A percentile compares a stretch with the other conserved stretches of the same genome.
Conservation (phyloP, 2,797 vertebrate species). For the Acipenser ruthenus region DNA sequence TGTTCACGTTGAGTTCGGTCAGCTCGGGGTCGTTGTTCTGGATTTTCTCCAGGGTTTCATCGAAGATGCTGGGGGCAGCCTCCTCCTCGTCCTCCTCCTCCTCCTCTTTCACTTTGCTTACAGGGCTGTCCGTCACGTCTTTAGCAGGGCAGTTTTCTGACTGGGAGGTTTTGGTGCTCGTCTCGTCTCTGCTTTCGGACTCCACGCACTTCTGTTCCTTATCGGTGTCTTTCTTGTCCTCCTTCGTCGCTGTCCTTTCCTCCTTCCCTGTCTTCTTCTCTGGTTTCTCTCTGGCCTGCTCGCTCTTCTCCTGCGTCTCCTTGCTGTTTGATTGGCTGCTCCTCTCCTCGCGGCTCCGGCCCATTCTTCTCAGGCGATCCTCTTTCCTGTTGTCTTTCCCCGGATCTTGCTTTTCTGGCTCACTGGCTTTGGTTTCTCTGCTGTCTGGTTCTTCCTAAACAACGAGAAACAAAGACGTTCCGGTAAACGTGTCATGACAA, state of each 20-base stretch:
- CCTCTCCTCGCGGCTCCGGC: conserved; percentile 57
- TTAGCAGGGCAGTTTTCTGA: conserved; percentile 43
- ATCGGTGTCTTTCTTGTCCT: conserved; percentile 35
- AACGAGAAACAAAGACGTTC: not conserved
- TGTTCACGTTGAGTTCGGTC: conserved; percentile 87
- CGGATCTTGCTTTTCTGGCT: not conserved
- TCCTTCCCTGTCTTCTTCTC: conserved; percentile 35
- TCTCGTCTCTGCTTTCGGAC: not conserved
- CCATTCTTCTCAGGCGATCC: conserved; percentile 62
- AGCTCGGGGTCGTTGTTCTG: conserved; percentile 70
- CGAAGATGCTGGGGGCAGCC: conserved; percentile 79
- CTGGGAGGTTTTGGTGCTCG: conserved; percentile 28
- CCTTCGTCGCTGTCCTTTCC: conserved; percentile 27
- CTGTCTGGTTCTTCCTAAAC: conserved; percentile 39
- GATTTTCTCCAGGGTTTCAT: conserved; percentile 82
- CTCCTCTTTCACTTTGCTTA: conserved; percentile 35
- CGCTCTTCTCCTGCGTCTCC: conserved; percentile 22
- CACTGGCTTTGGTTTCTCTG: not conserved
- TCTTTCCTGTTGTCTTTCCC: conserved; percentile 64
- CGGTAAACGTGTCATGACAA: too few relatives aligned
- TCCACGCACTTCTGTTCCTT: conserved; percentile 32
- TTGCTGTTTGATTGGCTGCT: conserved; percentile 35
- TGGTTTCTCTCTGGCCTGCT: conserved; percentile 17
- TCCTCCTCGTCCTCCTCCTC: conserved; percentile 61
- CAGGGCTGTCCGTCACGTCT: conserved; percentile 25